A percentile compares a stretch with the other conserved stretches of the same genome.
phyloP scores from a whole-genome alignment of 1,140 invertebrate genomes.

The Anastrepha obliqua region DNA sequence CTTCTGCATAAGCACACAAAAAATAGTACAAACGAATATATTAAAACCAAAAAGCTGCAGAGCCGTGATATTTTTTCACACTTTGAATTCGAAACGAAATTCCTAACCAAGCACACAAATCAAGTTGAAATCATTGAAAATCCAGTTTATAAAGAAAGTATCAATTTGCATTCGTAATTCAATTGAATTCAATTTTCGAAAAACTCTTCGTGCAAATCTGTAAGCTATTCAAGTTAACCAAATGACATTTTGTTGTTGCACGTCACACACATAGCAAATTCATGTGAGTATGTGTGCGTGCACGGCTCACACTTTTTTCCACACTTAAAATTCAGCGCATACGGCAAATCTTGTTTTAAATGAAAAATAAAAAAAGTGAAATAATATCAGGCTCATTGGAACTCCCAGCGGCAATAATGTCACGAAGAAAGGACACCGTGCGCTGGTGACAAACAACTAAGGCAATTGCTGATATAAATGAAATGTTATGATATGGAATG shows the following conservation, averaged over 20 bases:
- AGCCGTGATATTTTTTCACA: too few relatives aligned
- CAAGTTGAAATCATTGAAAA: conserved; percentile 51
- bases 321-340: conserved; percentile 38
- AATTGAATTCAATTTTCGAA: conserved; percentile 48
- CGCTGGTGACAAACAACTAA: neutral
- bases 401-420: neutral
- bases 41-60: too few relatives aligned
- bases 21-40: too few relatives aligned
- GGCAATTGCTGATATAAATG: neutral
- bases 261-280: neutral
- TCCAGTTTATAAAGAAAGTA: conserved; percentile 50
- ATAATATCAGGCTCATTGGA: conserved; percentile 38
- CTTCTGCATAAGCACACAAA: too few relatives aligned
- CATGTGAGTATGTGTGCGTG: neutral
- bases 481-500: neutral
- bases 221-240: conserved; percentile 29
- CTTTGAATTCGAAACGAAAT: too few relatives aligned
- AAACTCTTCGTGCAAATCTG: conserved; percentile 40
- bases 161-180: conserved; percentile 49
- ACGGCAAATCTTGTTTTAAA: neutral
- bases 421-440: neutral
- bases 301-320: neutral
- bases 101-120: neutral
- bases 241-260: conserved; percentile 10
- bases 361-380: conserved; percentile 29